These are phyloP conservation scores for Aix galericulata DNA, from an alignment of 2,113 vertebrate genomes.

Conservation along the genomic window DNA sequence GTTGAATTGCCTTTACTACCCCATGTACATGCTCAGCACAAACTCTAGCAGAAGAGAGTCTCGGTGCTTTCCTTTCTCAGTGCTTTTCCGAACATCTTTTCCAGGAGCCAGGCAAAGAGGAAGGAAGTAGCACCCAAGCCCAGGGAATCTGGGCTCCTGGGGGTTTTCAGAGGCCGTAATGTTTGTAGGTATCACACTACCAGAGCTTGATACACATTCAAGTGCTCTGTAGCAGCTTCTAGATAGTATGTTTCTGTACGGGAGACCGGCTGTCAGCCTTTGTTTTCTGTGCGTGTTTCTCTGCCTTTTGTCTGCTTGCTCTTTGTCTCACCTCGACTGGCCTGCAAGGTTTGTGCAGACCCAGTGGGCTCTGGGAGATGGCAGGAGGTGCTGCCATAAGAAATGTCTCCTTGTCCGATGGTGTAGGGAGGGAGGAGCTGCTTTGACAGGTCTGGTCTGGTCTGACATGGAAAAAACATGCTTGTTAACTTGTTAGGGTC, in stretches of 20 bases:
- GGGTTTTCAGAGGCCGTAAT: accelerated
- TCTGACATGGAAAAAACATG: neutral
- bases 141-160: accelerated
- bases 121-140: neutral
- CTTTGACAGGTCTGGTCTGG: neutral
- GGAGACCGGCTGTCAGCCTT: neutral
- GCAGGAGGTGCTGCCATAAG: neutral
- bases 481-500: neutral
- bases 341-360: accelerated
- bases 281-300: accelerated
- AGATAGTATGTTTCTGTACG: neutral
- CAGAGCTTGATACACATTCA: neutral
- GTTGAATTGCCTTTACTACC: neutral
- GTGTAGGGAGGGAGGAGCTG: neutral
- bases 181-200: neutral
- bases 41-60: neutral
- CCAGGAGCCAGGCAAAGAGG: neutral
- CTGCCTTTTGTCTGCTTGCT: neutral
- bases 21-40: neutral
- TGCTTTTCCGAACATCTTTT: neutral
- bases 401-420: neutral
- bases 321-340: neutral
- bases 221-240: neutral
- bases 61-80: neutral
- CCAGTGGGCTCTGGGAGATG: neutral